Percentiles rank a stretch among this genome's conserved stretches.
Evolutionary conservation across 2,797 vertebrate genomes (phyloP).

Genomic region (Craterocephalus amniculus): DNA sequence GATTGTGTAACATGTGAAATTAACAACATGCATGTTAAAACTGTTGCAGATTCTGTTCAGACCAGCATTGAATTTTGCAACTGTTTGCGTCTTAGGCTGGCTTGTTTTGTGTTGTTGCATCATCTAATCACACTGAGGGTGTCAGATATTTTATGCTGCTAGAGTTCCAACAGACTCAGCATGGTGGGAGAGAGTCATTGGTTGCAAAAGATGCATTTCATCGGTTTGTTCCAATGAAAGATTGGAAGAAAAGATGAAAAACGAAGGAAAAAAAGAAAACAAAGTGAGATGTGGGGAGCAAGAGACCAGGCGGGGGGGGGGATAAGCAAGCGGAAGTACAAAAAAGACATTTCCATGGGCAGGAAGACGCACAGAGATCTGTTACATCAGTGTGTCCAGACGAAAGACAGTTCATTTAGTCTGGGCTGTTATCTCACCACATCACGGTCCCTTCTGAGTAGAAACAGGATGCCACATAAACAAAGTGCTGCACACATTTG

Average conservation of each 20-base stretch:
- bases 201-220: background rate
- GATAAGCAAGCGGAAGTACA: background rate
- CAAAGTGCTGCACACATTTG: constrained; percentile 20
- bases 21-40: constrained; percentile 8
- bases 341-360: constrained; percentile 19
- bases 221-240: constrained; percentile 8
- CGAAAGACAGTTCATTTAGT: constrained; percentile 67
- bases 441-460: constrained; percentile 47
- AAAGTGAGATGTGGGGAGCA: background rate
- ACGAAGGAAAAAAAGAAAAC: background rate
- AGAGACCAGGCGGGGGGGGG: background rate
- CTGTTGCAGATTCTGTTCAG: constrained; percentile 4
- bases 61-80: background rate
- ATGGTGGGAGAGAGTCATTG: background rate
- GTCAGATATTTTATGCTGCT: constrained; percentile 4
- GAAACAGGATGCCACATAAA: constrained; percentile 60
- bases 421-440: constrained; percentile 62
- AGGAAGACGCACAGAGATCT: constrained; percentile 50
- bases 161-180: constrained; percentile 5
- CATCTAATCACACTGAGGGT: background rate
- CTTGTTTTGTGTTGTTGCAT: background rate
- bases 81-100: constrained; percentile 1
- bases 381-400: constrained; percentile 63
- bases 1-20: constrained; percentile 21
- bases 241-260: background rate